Conservation (phyloP, 2,113 vertebrate genomes). For the Tyto alba region DNA sequence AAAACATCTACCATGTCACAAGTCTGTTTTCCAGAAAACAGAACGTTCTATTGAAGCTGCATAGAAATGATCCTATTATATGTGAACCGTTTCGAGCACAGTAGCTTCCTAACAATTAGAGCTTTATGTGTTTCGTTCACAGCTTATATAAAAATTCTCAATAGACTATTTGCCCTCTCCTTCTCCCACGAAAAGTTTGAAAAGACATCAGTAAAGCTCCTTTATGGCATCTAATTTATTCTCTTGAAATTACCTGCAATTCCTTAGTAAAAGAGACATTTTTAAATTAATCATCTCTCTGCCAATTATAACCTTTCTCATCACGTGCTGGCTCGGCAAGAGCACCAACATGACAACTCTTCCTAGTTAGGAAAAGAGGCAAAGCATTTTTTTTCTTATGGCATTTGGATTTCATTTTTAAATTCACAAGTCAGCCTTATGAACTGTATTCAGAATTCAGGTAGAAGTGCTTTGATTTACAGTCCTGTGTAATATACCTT, state of each 20-base stretch:
- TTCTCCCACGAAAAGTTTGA: conserved; percentile 35
- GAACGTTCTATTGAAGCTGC: conserved; percentile 5
- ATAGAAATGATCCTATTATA: conserved; percentile 55
- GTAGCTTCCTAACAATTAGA: conserved; percentile 55
- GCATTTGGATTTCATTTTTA: neutral
- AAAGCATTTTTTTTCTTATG: neutral
- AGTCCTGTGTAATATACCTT: neutral
- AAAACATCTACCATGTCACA: neutral
- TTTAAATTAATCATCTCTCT: conserved; percentile 28
- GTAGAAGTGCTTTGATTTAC: neutral
- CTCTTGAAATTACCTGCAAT: conserved; percentile 50
- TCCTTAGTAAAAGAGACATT: conserved; percentile 32
- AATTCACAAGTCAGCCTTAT: neutral
- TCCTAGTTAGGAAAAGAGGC: neutral
- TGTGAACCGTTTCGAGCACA: conserved; percentile 27
- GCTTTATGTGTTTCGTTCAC: conserved; percentile 52
- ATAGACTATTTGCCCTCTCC: conserved; percentile 36
- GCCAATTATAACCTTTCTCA: neutral
- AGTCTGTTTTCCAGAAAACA: neutral
- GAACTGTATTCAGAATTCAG: neutral
- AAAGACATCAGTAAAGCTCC: conserved; percentile 42
- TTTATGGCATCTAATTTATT: conserved; percentile 51
- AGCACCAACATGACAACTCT: neutral
- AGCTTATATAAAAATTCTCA: conserved; percentile 60
- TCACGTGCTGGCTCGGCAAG: neutral